A percentile compares a stretch with the other conserved stretches of the same genome.
phyloP scores from a whole-genome alignment of 37 sponge, comb jelly and placozoan genomes.

The Ianthella basta region DNA sequence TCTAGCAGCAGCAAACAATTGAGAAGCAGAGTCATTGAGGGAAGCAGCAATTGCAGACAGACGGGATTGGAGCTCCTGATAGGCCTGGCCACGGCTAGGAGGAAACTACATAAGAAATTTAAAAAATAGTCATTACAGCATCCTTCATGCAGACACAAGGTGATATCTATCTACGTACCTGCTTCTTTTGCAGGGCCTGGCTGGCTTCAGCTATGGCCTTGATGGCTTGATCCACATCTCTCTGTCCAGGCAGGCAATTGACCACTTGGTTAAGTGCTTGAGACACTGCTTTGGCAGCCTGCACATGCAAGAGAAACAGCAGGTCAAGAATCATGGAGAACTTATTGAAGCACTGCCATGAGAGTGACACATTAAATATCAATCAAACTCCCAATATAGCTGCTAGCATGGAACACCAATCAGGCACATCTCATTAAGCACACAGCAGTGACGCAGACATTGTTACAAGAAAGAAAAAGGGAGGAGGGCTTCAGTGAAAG shows the following conservation, averaged over 20 bases:
- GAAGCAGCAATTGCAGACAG: constrained; percentile 84
- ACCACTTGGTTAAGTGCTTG: constrained; percentile 92
- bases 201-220: constrained; percentile 93
- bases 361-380: no score
- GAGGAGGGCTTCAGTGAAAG: no score
- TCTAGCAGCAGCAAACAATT: constrained; percentile 84
- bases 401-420: no score
- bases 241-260: constrained; percentile 96
- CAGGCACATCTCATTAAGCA: no score
- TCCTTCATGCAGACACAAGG: background rate
- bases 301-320: background rate
- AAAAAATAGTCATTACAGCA: background rate
- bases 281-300: constrained; percentile 97
- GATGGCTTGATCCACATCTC: constrained; percentile 97
- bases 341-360: no score
- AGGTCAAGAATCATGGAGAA: no score
- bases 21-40: constrained; percentile 82
- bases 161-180: no score
- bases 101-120: constrained; percentile 58
- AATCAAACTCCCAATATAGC: no score
- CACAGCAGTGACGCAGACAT: no score
- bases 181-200: constrained; percentile 56
- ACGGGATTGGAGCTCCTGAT: constrained; percentile 82
- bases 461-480: no score
- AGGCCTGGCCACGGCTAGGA: constrained; percentile 53